These are phyloP conservation scores for Maniola hyperantus DNA, from an alignment of 2,888 invertebrate genomes.

Conservation along the genomic window DNA sequence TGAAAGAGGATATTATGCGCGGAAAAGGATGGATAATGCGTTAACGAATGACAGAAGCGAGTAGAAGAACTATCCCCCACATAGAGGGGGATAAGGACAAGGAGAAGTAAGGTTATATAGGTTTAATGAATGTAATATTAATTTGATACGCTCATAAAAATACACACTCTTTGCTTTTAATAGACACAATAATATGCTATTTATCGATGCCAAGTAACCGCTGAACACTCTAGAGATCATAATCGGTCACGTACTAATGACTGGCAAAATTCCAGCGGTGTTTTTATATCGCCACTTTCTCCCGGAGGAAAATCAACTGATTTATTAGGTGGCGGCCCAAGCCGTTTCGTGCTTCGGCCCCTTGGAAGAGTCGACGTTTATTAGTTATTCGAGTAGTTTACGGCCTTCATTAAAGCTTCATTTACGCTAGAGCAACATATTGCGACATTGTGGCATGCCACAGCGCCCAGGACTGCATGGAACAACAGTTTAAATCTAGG, in stretches of 20 bases:
- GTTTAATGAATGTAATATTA: background rate
- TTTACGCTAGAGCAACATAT: too few relatives aligned
- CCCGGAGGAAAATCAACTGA: constrained; percentile 17
- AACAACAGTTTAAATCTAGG: too few relatives aligned
- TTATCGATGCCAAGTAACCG: constrained; percentile 6
- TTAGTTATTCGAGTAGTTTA: background rate
- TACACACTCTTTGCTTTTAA: background rate
- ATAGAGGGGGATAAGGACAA: too few relatives aligned
- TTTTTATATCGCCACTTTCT: constrained; percentile 1
- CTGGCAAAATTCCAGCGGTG: constrained; percentile 12
- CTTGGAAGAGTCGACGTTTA: background rate
- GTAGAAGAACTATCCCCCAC: too few relatives aligned
- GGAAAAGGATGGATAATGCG: too few relatives aligned
- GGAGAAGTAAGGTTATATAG: too few relatives aligned
- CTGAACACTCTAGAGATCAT: constrained; percentile 12
- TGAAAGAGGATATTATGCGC: too few relatives aligned
- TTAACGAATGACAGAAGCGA: too few relatives aligned
- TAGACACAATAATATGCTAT: background rate
- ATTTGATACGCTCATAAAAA: background rate
- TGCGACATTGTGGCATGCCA: too few relatives aligned
- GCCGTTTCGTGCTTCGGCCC: constrained; percentile 14
- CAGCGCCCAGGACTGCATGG: too few relatives aligned
- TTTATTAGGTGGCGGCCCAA: constrained; percentile 25
- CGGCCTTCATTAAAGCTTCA: too few relatives aligned
- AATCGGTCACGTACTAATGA: constrained; percentile 20